Evolutionary conservation across 2,888 invertebrate genomes (phyloP).

Genomic region (Pomacea canaliculata): DNA sequence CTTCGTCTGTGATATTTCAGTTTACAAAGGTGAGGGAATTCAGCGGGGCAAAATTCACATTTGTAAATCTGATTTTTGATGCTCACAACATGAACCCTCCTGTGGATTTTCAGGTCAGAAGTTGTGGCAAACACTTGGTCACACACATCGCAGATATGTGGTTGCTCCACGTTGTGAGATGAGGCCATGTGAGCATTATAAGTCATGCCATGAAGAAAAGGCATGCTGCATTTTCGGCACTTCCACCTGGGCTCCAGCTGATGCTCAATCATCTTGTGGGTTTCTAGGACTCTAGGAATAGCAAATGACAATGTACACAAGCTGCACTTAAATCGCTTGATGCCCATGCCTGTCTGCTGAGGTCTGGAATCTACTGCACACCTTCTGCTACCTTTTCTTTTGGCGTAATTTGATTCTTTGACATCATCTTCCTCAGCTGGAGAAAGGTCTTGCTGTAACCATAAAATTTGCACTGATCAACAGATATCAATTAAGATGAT

Average conservation of each 20-base stretch:
- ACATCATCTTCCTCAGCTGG: no score
- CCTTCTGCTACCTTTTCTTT: no score
- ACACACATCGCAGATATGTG: neutral
- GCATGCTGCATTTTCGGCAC: constrained; percentile 19
- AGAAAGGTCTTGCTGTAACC: no score
- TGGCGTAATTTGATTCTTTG: no score
- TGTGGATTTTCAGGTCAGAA: neutral
- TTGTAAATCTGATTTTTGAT: neutral
- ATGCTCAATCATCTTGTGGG: constrained; percentile 16
- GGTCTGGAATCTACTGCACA: no score
- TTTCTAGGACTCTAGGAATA: constrained; percentile 10
- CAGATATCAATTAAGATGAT: no score
- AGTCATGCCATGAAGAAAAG: constrained; percentile 9
- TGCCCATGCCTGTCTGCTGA: neutral
- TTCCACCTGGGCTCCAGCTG: constrained; percentile 7
- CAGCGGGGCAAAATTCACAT: constrained; percentile 3
- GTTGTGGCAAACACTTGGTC: neutral
- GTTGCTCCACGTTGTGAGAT: neutral
- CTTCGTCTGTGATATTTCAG: constrained; percentile 1
- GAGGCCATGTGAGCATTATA: neutral
- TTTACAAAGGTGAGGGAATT: neutral
- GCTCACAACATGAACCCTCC: neutral
- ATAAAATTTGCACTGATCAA: no score
- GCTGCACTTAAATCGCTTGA: constrained; percentile 7
- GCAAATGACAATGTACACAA: constrained; percentile 15